Evolutionary conservation across 2,797 vertebrate genomes (phyloP).

Genomic region (Alcedo quadribrachys): DNA sequence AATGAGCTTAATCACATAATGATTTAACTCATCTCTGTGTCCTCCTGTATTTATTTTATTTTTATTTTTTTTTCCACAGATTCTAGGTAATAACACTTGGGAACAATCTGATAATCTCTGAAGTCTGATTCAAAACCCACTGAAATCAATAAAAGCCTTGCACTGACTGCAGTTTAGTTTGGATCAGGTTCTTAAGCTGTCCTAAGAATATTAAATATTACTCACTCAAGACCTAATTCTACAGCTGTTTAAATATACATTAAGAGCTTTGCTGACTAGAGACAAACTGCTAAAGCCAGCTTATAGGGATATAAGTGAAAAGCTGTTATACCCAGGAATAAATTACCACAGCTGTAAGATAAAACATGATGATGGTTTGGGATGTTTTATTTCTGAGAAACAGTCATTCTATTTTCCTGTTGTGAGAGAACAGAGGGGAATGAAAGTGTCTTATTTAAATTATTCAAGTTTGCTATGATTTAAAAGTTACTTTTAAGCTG

Average conservation of each 20-base stretch:
- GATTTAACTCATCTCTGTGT: background rate
- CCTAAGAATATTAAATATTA: constrained; percentile 50
- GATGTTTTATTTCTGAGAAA: background rate
- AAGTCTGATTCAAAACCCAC: background rate
- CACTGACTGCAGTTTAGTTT: constrained; percentile 13
- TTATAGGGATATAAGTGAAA: background rate
- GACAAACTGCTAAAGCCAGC: constrained; percentile 5
- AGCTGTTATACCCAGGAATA: background rate
- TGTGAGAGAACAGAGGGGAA: background rate
- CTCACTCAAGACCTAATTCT: constrained; percentile 4
- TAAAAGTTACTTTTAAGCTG: background rate
- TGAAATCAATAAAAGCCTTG: constrained; percentile 40
- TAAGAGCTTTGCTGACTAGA: constrained; percentile 49
- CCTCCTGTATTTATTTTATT: background rate
- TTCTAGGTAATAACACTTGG: background rate
- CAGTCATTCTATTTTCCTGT: background rate
- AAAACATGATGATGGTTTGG: background rate
- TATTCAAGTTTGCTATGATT: background rate
- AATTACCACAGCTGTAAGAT: background rate
- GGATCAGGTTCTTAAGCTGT: constrained; percentile 28
- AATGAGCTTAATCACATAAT: background rate
- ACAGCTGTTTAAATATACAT: constrained; percentile 56
- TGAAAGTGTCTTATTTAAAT: background rate
- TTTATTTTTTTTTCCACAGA: background rate
- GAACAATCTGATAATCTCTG: background rate